Evolutionary conservation across 1,140 invertebrate genomes (phyloP), one percentile per base, ranked within the genome.

Genomic region (Lineus longissimus): DNA sequence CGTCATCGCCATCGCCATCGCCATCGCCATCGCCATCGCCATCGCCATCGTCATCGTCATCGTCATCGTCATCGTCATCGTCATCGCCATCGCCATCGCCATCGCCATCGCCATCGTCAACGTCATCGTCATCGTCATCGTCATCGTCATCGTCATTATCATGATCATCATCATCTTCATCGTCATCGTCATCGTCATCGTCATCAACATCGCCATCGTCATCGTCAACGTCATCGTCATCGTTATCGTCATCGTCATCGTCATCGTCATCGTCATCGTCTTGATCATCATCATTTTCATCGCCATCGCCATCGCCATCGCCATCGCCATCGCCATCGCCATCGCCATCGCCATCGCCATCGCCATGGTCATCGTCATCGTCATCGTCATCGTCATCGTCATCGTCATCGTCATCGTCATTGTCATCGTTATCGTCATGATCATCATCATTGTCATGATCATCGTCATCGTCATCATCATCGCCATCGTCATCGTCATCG

Each of bases 131-230:
- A 13, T 43, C 40, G 11, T 43, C 40, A 13, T 43, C 40, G 11
- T 43, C 40, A 13, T 43, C 40, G 11, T 43, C 40, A 13, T 43
- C n/a, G 11, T n/a, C n/a, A 13, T n/a, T 43, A 13, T n/a, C n/a
- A 13, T n/a, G 11, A 13, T n/a, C 40, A 13, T 43, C 40, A 13
- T 43, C 40, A 13, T 43, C 40, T 43, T 43, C 40, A 13, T 43
- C 40, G n/a, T 43, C 40, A 43, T 43, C 40, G n/a, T 43, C 40
- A 43, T 43, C 40, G n/a, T 43, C 40, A 43, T 43, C 40, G n/a
- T 43, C 40, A 43, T 43, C 40, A 43, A 13, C 40, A 43, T 43
- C 40, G n/a, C n/a, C 40, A 43, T 43, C 40, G n/a, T 43, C 40
- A 43, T 43, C 40, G n/a, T 43, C 40, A 43, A 13, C 40, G n/a